phyloP scores from a whole-genome alignment of 1,140 invertebrate genomes.

The Akabosia matsudoensis region DNA sequence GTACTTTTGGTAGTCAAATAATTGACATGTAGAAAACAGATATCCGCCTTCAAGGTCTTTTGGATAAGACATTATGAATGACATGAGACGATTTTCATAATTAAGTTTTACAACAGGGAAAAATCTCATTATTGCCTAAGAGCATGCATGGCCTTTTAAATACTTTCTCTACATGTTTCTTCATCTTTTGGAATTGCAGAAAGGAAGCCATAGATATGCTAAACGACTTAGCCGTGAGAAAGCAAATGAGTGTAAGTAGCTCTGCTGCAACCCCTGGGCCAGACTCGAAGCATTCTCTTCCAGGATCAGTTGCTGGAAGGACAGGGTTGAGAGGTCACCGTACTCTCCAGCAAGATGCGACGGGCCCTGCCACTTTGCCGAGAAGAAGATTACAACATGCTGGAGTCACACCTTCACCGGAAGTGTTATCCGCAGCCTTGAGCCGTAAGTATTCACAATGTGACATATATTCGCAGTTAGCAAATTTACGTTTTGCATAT shows the following conservation, averaged over 20 bases:
- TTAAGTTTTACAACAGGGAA: too few relatives aligned
- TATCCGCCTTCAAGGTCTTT: not conserved
- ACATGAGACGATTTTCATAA: too few relatives aligned
- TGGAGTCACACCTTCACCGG: slow-evolving; percentile 48
- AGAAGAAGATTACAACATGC: slow-evolving; percentile 31
- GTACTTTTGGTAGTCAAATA: too few relatives aligned
- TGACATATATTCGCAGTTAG: too few relatives aligned
- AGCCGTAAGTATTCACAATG: slow-evolving; percentile 50
- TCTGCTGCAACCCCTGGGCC: slow-evolving; percentile 13
- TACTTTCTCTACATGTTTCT: too few relatives aligned
- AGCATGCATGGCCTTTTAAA: too few relatives aligned
- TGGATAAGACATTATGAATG: too few relatives aligned
- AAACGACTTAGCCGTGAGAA: slow-evolving; percentile 70
- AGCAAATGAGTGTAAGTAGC: slow-evolving; percentile 53
- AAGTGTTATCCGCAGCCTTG: slow-evolving; percentile 45
- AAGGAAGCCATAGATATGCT: slow-evolving; percentile 79
- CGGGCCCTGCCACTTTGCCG: slow-evolving; percentile 40
- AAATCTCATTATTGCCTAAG: too few relatives aligned
- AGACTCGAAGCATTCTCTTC: slow-evolving; percentile 35
- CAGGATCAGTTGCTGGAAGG: slow-evolving; percentile 51
- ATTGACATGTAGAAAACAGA: too few relatives aligned
- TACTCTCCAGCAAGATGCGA: slow-evolving; percentile 16
- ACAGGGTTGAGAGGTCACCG: slow-evolving; percentile 48
- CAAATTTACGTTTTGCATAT: not conserved
- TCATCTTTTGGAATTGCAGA: slow-evolving; percentile 54